Conservation (phyloP, 2,113 vertebrate genomes). For the Malurus alboscapulatus region DNA sequence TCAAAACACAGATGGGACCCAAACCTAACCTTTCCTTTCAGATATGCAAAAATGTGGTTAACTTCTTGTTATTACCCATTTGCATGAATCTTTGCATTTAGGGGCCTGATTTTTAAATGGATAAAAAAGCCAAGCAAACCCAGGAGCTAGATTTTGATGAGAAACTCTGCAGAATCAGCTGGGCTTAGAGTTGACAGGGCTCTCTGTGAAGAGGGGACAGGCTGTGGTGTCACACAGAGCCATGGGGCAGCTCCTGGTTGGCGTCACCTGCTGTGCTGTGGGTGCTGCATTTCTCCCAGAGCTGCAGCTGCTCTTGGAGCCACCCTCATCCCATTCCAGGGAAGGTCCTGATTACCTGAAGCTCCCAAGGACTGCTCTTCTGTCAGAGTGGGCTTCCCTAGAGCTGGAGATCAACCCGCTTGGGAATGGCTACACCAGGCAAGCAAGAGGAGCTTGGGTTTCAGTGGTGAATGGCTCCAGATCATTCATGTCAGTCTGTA, state of each 20-base stretch:
- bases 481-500: background rate
- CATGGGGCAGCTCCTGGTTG: fast-evolving
- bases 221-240: background rate
- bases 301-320: background rate
- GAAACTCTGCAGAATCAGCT: constrained; percentile 1
- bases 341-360: background rate
- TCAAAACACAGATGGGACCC: constrained; percentile 54
- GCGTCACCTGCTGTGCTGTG: background rate
- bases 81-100: constrained; percentile 53
- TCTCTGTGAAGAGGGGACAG: background rate
- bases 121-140: constrained; percentile 17
- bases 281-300: background rate
- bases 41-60: constrained; percentile 62
- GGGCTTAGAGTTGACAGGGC: background rate
- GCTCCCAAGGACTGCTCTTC: background rate
- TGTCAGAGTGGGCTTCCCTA: background rate
- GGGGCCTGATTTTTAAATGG: constrained; percentile 29
- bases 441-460: background rate
- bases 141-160: constrained; percentile 39
- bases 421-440: background rate
- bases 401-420: background rate
- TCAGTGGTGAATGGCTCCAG: background rate
- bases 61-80: constrained; percentile 46
- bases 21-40: constrained; percentile 61
- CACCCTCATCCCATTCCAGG: background rate